phyloP scores from a whole-genome alignment of 2,888 invertebrate genomes.

The Drosophila flavopinicola region DNA sequence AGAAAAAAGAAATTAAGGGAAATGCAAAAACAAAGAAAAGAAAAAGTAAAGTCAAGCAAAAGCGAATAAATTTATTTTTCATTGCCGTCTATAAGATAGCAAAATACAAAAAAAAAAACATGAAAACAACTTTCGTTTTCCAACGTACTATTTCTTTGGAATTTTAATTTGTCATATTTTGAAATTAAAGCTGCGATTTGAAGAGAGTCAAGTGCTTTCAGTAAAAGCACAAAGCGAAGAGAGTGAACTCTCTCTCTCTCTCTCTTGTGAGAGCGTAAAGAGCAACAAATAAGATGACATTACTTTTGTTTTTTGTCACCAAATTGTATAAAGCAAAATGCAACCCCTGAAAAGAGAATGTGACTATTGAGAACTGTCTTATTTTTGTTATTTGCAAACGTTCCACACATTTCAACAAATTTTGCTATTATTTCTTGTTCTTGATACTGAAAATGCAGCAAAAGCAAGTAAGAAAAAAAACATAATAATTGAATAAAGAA shows the following conservation, averaged over 20 bases:
- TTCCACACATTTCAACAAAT: conserved; percentile 27
- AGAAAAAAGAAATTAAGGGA: conserved; percentile 23
- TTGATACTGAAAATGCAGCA: conserved; percentile 9
- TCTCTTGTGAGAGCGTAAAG: conserved; percentile 16
- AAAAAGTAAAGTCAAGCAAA: conserved; percentile 21
- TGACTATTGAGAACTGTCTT: conserved; percentile 12
- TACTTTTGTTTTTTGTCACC: conserved; percentile 23
- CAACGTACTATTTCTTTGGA: conserved; percentile 15
- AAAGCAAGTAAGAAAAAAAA: conserved; percentile 15
- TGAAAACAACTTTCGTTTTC: conserved; percentile 28
- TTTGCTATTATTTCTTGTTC: conserved; percentile 27
- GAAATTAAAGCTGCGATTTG: conserved; percentile 10
- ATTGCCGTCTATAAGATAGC: conserved; percentile 15
- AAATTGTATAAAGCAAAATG: conserved; percentile 27
- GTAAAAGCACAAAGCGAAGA: conserved; percentile 53
- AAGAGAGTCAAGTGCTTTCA: conserved; percentile 24
- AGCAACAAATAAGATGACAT: conserved; percentile 28
- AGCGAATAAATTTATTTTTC: conserved; percentile 21
- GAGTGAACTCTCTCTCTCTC: conserved; percentile 10
- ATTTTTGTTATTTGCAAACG: conserved; percentile 34
- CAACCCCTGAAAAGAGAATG: background rate
- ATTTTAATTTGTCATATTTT: conserved; percentile 29
- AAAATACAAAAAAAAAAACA: background rate
- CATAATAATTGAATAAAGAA: conserved; percentile 21
- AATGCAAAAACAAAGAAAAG: conserved; percentile 11